Evolutionary conservation across 2,888 invertebrate genomes (phyloP).

Genomic region (Galeopsomyia nigrocyanea): DNA sequence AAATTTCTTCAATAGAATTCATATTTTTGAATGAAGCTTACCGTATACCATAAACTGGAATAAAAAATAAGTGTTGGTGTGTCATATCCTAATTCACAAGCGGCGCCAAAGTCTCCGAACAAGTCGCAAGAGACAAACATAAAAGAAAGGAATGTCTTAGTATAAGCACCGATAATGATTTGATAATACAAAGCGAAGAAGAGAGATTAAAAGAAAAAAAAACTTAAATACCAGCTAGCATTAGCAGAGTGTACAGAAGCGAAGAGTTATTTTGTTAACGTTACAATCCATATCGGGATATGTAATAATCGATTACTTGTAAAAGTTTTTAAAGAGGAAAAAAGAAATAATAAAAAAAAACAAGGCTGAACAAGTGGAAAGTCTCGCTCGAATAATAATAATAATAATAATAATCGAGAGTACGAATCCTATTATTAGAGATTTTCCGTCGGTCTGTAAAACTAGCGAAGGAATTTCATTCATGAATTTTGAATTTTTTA

Average conservation of each 20-base stretch:
- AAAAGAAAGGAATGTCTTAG: slow-evolving; percentile 19
- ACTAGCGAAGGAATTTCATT: slow-evolving; percentile 43
- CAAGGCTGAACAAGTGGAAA: slow-evolving; percentile 36
- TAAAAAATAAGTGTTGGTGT: slow-evolving; percentile 14
- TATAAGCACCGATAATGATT: slow-evolving; percentile 25
- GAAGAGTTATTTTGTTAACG: slow-evolving; percentile 59
- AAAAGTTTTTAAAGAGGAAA: slow-evolving; percentile 46
- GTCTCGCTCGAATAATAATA: slow-evolving; percentile 27
- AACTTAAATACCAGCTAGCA: slow-evolving; percentile 50
- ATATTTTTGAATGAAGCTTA: neutral
- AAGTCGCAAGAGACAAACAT: slow-evolving; percentile 3
- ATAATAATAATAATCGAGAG: neutral
- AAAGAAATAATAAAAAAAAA: slow-evolving; percentile 22
- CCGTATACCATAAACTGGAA: neutral
- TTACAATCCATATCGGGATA: slow-evolving; percentile 54
- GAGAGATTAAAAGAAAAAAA: slow-evolving; percentile 31
- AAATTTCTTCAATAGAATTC: neutral
- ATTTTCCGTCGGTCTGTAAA: slow-evolving; percentile 35
- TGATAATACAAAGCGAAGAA: slow-evolving; percentile 24
- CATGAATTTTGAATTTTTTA: slow-evolving; percentile 15
- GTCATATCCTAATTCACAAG: slow-evolving; percentile 20
- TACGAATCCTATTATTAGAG: slow-evolving; percentile 26
- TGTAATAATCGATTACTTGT: slow-evolving; percentile 50
- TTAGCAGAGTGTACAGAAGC: slow-evolving; percentile 53
- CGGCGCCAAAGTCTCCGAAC: slow-evolving; percentile 20